A percentile compares a stretch with the other conserved stretches of the same genome.
phyloP scores from a whole-genome alignment of 2,113 vertebrate species.

The Phyllopteryx taeniolatus region DNA sequence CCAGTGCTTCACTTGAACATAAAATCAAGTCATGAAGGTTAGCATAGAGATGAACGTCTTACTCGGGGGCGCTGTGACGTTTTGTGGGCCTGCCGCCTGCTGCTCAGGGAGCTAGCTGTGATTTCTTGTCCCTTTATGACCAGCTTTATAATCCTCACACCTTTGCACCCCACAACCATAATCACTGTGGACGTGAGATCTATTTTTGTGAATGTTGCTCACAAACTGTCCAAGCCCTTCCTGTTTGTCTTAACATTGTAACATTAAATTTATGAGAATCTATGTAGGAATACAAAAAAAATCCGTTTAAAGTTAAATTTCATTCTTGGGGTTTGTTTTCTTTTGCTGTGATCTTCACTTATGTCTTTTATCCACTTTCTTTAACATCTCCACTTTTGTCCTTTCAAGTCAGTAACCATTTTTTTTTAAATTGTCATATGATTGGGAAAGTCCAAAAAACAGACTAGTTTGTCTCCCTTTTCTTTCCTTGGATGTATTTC shows the following conservation, averaged over 20 bases:
- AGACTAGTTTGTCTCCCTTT: slow-evolving; percentile 46
- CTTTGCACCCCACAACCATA: slow-evolving; percentile 73
- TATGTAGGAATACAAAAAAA: slow-evolving; percentile 52
- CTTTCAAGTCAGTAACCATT: slow-evolving; percentile 81
- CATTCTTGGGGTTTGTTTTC: slow-evolving; percentile 48
- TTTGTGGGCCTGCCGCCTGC: slow-evolving; percentile 45
- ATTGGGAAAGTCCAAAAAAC: slow-evolving; percentile 62
- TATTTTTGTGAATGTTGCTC: slow-evolving; percentile 78
- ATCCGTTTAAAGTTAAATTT: slow-evolving; percentile 55
- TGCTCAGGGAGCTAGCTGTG: slow-evolving; percentile 75
- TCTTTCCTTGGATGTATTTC: slow-evolving; percentile 47
- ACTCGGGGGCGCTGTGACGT: slow-evolving; percentile 50
- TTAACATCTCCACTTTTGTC: slow-evolving; percentile 69
- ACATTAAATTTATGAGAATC: slow-evolving; percentile 50
- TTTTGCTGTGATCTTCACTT: slow-evolving; percentile 68
- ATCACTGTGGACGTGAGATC: slow-evolving; percentile 76
- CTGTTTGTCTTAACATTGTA: slow-evolving; percentile 69
- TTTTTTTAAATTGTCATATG: slow-evolving; percentile 76
- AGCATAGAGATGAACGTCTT: slow-evolving; percentile 47
- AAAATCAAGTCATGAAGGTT: slow-evolving; percentile 28
- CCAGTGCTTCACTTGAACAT: slow-evolving; percentile 42
- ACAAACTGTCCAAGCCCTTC: slow-evolving; percentile 73
- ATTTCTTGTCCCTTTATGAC: slow-evolving; percentile 63
- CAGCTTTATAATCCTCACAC: slow-evolving; percentile 66
- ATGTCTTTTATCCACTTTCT: slow-evolving; percentile 56